Evolutionary conservation across 2,888 invertebrate genomes (phyloP).

Genomic region (Crematogaster levior): DNA sequence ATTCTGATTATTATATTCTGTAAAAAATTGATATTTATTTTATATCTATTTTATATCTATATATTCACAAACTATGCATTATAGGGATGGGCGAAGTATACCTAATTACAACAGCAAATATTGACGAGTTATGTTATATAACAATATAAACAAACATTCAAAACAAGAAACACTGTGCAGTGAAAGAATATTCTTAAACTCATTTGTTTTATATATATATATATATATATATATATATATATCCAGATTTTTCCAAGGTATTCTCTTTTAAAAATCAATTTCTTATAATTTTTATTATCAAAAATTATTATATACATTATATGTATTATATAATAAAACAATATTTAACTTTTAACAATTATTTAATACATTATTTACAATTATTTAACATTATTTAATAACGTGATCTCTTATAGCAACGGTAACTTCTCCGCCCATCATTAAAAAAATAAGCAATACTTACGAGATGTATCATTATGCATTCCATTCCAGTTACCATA

Average conservation of each 20-base stretch:
- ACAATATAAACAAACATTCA: background rate
- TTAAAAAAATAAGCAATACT: slow-evolving; percentile 60
- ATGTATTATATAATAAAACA: background rate
- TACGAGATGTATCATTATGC: slow-evolving; percentile 81
- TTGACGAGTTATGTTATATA: background rate
- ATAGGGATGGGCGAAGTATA: background rate
- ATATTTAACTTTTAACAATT: background rate
- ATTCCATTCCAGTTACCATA: slow-evolving; percentile 80
- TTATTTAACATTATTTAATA: background rate
- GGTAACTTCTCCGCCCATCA: background rate
- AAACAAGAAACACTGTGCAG: background rate
- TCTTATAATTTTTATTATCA: background rate
- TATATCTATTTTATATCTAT: background rate
- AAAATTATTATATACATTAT: no score
- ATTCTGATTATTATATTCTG: slow-evolving; percentile 75
- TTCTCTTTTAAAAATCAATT: background rate
- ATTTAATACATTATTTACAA: no score
- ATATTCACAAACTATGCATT: background rate
- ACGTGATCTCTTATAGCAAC: background rate
- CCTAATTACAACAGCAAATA: background rate
- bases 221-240: no score
- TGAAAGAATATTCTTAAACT: background rate
- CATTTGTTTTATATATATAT: no score
- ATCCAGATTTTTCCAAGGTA: background rate
- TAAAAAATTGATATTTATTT: background rate